phyloP scores from a whole-genome alignment of 2,113 vertebrate species.

The Parus major region DNA sequence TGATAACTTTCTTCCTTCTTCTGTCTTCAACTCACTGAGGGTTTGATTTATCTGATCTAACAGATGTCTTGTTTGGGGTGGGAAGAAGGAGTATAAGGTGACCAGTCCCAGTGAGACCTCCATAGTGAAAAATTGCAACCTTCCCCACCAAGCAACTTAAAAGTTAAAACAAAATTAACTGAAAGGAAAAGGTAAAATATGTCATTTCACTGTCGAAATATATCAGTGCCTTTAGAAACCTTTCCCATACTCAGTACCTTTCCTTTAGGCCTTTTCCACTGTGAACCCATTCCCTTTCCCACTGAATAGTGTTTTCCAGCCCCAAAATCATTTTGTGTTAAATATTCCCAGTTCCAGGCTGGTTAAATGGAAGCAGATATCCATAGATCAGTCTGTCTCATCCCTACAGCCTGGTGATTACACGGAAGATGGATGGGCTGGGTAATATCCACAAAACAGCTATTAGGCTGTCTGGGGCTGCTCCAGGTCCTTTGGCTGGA shows the following conservation, averaged over 20 bases:
- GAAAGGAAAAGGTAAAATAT: neutral
- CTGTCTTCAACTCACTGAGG: neutral
- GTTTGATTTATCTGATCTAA: neutral
- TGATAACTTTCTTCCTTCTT: neutral
- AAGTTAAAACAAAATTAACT: neutral
- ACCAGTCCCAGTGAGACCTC: neutral
- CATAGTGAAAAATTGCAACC: neutral
- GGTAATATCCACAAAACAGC: neutral
- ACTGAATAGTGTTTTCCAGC: neutral
- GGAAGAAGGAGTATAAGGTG: neutral
- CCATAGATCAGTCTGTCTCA: neutral
- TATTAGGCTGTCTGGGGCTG: neutral
- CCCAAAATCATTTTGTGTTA: neutral
- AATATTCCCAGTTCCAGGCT: neutral
- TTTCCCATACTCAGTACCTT: neutral
- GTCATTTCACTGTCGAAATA: neutral
- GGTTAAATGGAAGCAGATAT: neutral
- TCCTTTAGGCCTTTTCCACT: neutral
- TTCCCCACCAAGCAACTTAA: neutral
- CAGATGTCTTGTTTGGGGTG: neutral
- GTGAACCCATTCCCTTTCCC: fast-evolving
- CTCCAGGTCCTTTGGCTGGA: neutral
- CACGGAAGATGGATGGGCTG: constrained; percentile 4
- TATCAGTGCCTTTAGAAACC: neutral
- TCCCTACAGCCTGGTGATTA: neutral